Evolutionary conservation across 2,113 vertebrate species (phyloP).

Genomic region (Malurus elegans): DNA sequence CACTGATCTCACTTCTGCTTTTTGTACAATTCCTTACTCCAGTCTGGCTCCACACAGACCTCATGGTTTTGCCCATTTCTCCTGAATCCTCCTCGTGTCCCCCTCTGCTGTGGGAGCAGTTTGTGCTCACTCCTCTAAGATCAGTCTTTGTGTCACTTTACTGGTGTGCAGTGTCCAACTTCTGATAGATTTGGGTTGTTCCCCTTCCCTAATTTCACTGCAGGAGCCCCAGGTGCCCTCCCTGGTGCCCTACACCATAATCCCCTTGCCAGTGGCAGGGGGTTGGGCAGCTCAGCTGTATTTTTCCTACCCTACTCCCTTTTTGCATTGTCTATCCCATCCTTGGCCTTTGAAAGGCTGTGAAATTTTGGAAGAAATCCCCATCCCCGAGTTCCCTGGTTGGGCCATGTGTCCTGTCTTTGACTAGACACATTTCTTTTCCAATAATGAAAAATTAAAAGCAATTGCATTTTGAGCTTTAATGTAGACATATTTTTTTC

Average conservation of each 20-base stretch:
- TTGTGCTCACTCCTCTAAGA: not conserved
- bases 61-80: accelerated
- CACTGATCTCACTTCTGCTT: not conserved
- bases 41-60: not conserved
- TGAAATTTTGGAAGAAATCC: not conserved
- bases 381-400: not conserved
- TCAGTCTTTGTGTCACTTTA: not conserved
- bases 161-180: not conserved
- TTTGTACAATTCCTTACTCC: not conserved
- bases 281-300: not conserved
- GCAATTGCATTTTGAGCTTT: not conserved
- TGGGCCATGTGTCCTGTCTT: not conserved
- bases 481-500: not conserved
- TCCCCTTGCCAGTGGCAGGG: accelerated
- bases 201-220: not conserved
- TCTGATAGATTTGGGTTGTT: accelerated
- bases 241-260: not conserved
- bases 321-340: not conserved
- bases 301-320: not conserved
- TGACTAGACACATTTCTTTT: not conserved
- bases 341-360: not conserved
- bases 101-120: not conserved
- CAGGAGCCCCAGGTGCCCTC: not conserved
- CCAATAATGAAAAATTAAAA: not conserved
- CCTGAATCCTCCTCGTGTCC: not conserved